Evolutionary conservation across 2,888 invertebrate species (phyloP), one percentile per base, ranked within the genome.

Genomic region (Stenurella melanura): DNA sequence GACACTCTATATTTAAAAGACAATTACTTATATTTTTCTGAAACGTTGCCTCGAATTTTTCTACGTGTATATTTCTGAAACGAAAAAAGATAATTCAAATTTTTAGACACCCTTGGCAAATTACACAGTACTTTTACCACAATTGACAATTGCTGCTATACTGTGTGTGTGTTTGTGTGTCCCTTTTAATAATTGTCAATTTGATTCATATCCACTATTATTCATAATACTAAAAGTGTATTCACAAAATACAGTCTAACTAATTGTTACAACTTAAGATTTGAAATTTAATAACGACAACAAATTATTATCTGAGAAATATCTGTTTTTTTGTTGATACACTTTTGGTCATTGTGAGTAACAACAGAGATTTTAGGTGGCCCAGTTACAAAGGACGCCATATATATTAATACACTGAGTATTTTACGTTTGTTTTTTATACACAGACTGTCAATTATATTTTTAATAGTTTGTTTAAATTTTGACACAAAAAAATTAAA

Each of bases 361-460:
- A 50, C 15, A 50, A n/a, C 50, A 50, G 50, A 42, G 42, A 50
- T n/a, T 50, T 15, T 50, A 12, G 12, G 50, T 50, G 50, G 50
- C 50, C 50, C 50, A 50, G 50, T 50, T 50, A n/a, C 50, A n/a
- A 15, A 50, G 50, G n/a, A 50, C 50, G 50, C 50, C 60, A 70
- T 68, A 54, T 57, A 68, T 70, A 38, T 60, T 60, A 17, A 38
- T 60, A 70, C 60, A 70, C 70, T 70, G 58, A 70, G 10, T 18
- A 72, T 42, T 63, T 38, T 26, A 26, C 21, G 21, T 26, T 26
- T 15, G 63, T 42, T 50, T 50, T 50, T 50, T 50, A n/a, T 50
- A 50, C 50, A 50, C 15, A 50, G 50, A 50, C 50, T 50, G 50
- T n/a, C n/a, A 21, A 21, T 21, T 18, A n/a, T 64, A 64, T 21